A percentile compares a stretch with the other conserved stretches of the same genome.
These are phyloP conservation scores for Dipodomys stephensi DNA, from an alignment of 2,113 vertebrate genomes.

Conservation along the genomic window DNA sequence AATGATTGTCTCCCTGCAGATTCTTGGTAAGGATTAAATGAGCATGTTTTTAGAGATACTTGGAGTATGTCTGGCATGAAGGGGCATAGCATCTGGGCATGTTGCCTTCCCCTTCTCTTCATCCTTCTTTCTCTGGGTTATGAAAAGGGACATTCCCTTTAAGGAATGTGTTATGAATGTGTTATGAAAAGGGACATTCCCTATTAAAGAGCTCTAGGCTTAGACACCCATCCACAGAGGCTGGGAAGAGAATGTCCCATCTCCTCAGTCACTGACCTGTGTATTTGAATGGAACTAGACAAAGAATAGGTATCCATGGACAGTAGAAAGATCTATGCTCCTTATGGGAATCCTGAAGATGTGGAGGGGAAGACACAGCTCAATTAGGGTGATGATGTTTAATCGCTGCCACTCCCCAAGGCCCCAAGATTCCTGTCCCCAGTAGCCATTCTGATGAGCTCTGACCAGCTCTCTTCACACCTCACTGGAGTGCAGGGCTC, in stretches of 20 bases:
- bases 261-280: neutral
- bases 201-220: neutral
- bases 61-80: neutral
- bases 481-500: conserved; percentile 56
- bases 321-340: neutral
- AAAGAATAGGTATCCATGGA: neutral
- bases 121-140: neutral
- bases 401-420: neutral
- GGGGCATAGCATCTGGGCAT: neutral
- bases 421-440: neutral
- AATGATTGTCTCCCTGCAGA: neutral
- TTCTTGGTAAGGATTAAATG: neutral
- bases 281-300: neutral
- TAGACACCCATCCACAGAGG: neutral
- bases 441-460: neutral
- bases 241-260: neutral
- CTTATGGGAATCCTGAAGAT: neutral
- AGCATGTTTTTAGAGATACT: conserved; percentile 6
- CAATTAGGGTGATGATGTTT: neutral
- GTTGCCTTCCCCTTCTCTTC: neutral
- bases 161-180: no score
- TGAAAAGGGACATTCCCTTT: neutral
- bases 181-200: no score
- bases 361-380: neutral
- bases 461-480: conserved; percentile 63